A percentile compares a stretch with the other conserved stretches of the same genome.
Conservation (phyloP, 2,797 vertebrate genomes). For the Streptopelia turtur region DNA sequence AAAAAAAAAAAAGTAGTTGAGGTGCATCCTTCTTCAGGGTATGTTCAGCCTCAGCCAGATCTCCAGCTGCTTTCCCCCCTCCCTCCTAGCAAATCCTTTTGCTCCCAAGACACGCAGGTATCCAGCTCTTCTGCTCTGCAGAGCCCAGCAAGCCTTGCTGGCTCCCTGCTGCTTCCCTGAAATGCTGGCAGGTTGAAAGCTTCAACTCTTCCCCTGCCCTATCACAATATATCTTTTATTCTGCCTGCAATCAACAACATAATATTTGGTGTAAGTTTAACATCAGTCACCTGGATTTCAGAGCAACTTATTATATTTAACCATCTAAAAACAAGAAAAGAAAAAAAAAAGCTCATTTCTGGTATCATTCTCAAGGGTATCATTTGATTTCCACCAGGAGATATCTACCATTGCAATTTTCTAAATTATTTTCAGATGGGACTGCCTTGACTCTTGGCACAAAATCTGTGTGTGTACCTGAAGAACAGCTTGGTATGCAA, state of each 20-base stretch:
- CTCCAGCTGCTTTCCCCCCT: not conserved
- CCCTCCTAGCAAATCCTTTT: not conserved
- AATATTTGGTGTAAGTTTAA: not conserved
- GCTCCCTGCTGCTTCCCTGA: conserved; percentile 2
- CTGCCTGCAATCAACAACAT: not conserved
- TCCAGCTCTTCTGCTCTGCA: not conserved
- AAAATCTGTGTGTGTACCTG: conserved; percentile 19
- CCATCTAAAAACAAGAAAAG: not conserved
- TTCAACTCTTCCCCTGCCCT: not conserved
- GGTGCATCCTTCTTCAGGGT: not conserved
- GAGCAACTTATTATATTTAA: not conserved
- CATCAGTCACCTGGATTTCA: not conserved
- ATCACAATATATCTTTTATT: not conserved
- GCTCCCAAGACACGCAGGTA: not conserved
- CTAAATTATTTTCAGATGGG: not conserved
- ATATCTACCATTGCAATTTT: not conserved
- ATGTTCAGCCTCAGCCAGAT: not conserved
- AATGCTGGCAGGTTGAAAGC: not conserved
- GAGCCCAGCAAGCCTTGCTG: not conserved
- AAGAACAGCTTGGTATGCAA: not conserved
- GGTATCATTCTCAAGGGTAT: not conserved
- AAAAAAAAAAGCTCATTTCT: not conserved
- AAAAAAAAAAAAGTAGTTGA: not conserved
- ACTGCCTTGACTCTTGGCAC: not conserved
- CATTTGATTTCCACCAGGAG: not conserved